These are phyloP conservation scores for Thaumetopoea pityocampa DNA, from an alignment of 1,140 invertebrate genomes.

Conservation along the genomic window DNA sequence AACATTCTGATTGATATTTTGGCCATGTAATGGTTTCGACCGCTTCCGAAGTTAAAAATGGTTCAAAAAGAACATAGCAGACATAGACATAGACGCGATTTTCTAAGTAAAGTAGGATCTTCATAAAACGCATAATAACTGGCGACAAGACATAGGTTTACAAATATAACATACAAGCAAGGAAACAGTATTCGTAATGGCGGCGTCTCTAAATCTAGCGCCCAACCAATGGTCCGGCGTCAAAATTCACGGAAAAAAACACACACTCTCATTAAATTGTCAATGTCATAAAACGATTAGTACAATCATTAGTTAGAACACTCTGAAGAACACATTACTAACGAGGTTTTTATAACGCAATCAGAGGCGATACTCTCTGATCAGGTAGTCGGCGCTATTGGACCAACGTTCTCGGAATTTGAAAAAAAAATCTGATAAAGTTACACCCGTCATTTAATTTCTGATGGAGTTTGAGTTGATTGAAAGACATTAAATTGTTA, in stretches of 20 bases:
- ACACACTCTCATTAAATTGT: slow-evolving; percentile 52
- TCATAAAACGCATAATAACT: too few species aligned
- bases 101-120: too few species aligned
- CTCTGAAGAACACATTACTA: slow-evolving; percentile 43
- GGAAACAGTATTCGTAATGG: too few species aligned
- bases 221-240: slow-evolving; percentile 7
- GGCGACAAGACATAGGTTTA: too few species aligned
- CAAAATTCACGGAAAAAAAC: slow-evolving; percentile 23
- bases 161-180: too few species aligned
- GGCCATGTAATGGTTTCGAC: too few species aligned
- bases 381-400: slow-evolving; percentile 36
- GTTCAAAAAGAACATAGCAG: too few species aligned
- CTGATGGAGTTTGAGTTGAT: slow-evolving; percentile 20
- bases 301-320: slow-evolving; percentile 34
- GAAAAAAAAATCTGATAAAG: slow-evolving; percentile 32
- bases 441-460: slow-evolving; percentile 24
- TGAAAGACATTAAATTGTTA: slow-evolving; percentile 21
- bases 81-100: too few species aligned
- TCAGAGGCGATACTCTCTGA: slow-evolving; percentile 35
- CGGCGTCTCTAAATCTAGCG: too few species aligned
- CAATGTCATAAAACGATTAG: slow-evolving; percentile 68
- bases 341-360: slow-evolving; percentile 63
- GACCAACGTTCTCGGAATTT: slow-evolving; percentile 43
- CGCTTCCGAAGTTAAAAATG: too few species aligned
- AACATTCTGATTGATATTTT: too few species aligned